Percentiles rank a stretch among this genome's conserved stretches.
These are phyloP conservation scores for Rhabditophanes sp. DNA, from an alignment of 2,888 invertebrate genomes.

Conservation along the genomic window DNA sequence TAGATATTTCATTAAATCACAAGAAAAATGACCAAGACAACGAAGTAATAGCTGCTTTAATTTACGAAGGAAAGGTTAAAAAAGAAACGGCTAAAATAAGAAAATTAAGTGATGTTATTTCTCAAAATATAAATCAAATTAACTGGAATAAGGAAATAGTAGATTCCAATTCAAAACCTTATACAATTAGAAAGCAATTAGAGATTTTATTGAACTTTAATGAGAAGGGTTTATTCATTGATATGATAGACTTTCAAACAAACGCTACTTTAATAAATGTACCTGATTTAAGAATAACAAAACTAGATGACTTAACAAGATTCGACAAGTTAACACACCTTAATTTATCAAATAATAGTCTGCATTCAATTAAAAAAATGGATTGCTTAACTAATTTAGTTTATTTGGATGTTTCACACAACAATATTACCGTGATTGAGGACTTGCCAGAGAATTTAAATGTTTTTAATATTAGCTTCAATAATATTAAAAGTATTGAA, in stretches of 20 bases:
- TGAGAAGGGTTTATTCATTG: slow-evolving; percentile 3
- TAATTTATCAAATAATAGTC: slow-evolving; percentile 20
- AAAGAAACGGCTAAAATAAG: slow-evolving; percentile 7
- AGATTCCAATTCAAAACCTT: not conserved
- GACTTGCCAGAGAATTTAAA: slow-evolving; percentile 18
- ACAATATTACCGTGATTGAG: slow-evolving; percentile 24
- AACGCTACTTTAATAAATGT: slow-evolving; percentile 22
- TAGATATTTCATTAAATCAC: slow-evolving; percentile 17
- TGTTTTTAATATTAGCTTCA: slow-evolving; percentile 17
- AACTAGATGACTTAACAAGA: slow-evolving; percentile 25
- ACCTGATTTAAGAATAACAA: slow-evolving; percentile 18
- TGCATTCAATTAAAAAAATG: slow-evolving; percentile 20
- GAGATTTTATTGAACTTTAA: slow-evolving; percentile 1
- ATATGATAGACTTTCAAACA: slow-evolving; percentile 9
- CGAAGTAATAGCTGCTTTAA: not conserved
- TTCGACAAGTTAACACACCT: slow-evolving; percentile 18
- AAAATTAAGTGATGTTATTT: not conserved
- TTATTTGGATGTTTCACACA: slow-evolving; percentile 22
- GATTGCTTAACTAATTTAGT: slow-evolving; percentile 13
- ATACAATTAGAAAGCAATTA: not conserved
- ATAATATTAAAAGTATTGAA: slow-evolving; percentile 11
- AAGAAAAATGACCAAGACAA: not conserved
- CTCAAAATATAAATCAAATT: slow-evolving; percentile 1
- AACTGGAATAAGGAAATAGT: slow-evolving; percentile 2
- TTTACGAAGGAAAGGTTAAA: slow-evolving; percentile 5